A percentile compares a stretch with the other conserved stretches of the same genome.
Evolutionary conservation across 2,797 vertebrate species (phyloP).

Genomic region (Syndactyla subalaris): DNA sequence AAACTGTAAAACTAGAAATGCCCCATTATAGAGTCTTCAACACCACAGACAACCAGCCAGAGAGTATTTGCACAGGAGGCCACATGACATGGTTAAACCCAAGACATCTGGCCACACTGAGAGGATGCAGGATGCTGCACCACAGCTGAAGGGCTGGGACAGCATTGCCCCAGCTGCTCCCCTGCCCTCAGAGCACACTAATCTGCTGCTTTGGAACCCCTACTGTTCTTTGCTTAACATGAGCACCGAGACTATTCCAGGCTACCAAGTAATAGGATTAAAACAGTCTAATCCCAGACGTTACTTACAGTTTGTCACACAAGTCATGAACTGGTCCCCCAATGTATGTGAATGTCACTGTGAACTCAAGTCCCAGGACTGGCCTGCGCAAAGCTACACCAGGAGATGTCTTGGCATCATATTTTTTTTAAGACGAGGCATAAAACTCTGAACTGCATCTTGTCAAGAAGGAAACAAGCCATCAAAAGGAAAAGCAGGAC

Average conservation of each 20-base stretch:
- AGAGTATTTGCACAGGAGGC: neutral
- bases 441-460: neutral
- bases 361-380: neutral
- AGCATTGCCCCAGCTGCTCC: neutral
- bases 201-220: neutral
- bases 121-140: neutral
- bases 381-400: neutral
- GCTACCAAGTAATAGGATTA: neutral
- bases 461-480: neutral
- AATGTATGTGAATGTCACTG: accelerated
- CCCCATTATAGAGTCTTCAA: neutral
- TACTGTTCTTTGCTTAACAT: neutral
- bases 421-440: neutral
- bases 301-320: conserved; percentile 1
- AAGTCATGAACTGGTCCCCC: neutral
- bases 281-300: neutral
- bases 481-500: neutral
- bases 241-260: neutral
- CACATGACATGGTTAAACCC: neutral
- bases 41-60: neutral
- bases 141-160: neutral
- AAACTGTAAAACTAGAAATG: neutral
- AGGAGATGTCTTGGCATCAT: neutral
- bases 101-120: neutral
- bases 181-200: neutral